Conservation (phyloP, 2,113 vertebrate genomes). For the Pseudonaja textilis region DNA sequence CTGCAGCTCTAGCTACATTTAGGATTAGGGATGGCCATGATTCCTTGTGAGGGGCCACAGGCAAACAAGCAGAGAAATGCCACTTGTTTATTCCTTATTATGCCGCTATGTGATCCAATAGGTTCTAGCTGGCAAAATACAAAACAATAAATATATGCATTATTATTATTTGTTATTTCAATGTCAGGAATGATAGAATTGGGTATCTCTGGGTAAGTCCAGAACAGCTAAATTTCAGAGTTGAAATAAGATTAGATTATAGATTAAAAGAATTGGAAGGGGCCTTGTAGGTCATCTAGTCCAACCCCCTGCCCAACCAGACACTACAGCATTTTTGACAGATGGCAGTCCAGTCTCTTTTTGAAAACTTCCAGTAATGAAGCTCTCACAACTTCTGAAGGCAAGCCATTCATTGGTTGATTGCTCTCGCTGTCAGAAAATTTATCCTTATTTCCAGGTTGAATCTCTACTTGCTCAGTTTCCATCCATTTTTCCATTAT, state of each 20-base stretch:
- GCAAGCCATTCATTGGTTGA: too few relatives aligned
- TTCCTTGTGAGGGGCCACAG: not conserved
- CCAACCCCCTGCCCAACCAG: too few relatives aligned
- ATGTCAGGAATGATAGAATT: not conserved
- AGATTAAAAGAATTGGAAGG: too few relatives aligned
- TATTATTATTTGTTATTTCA: not conserved
- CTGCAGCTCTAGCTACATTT: slow-evolving; percentile 5
- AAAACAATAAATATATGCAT: not conserved
- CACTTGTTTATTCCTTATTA: not conserved
- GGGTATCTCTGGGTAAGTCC: not conserved
- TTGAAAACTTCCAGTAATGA: too few relatives aligned
- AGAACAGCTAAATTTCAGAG: not conserved
- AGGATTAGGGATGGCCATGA: not conserved
- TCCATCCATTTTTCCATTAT: too few relatives aligned
- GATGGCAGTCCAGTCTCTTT: too few relatives aligned
- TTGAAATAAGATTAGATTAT: not conserved
- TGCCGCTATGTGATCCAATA: not conserved
- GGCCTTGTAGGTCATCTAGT: too few relatives aligned
- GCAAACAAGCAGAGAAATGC: not conserved
- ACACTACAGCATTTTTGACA: too few relatives aligned
- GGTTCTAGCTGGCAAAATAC: not conserved
- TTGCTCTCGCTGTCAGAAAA: too few relatives aligned
- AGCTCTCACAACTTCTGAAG: too few relatives aligned
- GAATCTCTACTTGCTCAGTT: too few relatives aligned
- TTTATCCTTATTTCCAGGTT: too few relatives aligned